Evolutionary conservation across 1,140 invertebrate genomes (phyloP), one percentile per base, ranked within the genome.

Genomic region (Chionoecetes opilio): DNA sequence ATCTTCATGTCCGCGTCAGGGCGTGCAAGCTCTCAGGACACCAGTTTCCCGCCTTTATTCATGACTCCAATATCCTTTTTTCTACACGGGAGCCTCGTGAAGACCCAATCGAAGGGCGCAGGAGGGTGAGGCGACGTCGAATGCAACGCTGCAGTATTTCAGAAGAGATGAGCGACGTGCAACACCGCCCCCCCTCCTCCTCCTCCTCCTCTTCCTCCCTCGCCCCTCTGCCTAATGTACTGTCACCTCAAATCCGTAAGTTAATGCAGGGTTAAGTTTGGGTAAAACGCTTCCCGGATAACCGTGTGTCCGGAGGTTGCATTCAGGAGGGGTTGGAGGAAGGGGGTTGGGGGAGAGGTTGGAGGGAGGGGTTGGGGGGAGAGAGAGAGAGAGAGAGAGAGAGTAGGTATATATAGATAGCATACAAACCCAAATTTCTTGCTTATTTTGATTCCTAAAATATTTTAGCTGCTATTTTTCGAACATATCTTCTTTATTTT

Each of bases 211-310:
- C n/a, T n/a, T n/a, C 46, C 46, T 53, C 63, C 63, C 6, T n/a
- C 63, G 21, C 63, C 63, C 63, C 63, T 26, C 21, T 26, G 63
- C 63, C 63, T 75, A 75, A 75, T 75, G 63, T 21, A 75, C 21
- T 26, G 63, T n/a, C 63, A n/a, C 21, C 21, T n/a, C 0, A 21
- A 75, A 17, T 75, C 63, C 63, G 63, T 5, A 75, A 75, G 63
- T 75, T 75, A 75, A 75, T 26, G 63, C 63, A n/a, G 63, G 21
- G 63, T n/a, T 75, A 75, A 75, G 63, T 75, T 75, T 75, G 63
- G 63, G 11, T 75, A 75, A 75, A 75, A 21, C 63, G 63, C 63
- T 26, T 75, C 63, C 63, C 63, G 63, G n/a, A n/a, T n/a, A 21
- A 17, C 63, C 63, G 63, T 26, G n/a, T n/a, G 63, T n/a, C n/a